Conservation (phyloP, 2,113 vertebrate genomes). For the Sturnus vulgaris region DNA sequence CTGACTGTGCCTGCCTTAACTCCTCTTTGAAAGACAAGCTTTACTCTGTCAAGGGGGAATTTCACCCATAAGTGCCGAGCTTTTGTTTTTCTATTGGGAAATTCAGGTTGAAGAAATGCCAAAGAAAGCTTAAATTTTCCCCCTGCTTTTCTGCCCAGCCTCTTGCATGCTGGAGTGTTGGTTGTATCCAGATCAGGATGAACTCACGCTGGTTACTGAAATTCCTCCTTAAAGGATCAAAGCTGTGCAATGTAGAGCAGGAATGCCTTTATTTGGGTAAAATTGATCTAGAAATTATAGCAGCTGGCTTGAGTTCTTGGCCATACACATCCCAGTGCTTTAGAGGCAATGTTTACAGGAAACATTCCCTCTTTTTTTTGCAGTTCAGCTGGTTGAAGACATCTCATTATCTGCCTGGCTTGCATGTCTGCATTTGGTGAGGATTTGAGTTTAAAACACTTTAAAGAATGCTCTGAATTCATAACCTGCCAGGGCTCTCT, state of each 20-base stretch:
- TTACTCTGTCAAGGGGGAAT: background rate
- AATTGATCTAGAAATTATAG: background rate
- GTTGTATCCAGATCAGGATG: background rate
- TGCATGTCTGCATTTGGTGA: background rate
- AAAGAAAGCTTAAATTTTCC: background rate
- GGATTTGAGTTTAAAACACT: background rate
- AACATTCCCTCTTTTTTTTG: background rate
- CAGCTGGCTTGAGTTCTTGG: background rate
- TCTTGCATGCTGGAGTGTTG: background rate
- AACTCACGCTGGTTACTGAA: background rate
- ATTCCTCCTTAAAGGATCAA: background rate
- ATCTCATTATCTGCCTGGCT: background rate
- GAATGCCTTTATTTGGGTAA: constrained; percentile 15
- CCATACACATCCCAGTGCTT: background rate
- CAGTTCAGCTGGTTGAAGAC: background rate
- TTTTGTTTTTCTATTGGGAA: constrained; percentile 31
- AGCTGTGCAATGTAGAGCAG: background rate
- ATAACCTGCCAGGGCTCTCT: background rate
- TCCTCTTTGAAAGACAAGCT: background rate
- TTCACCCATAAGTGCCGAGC: background rate
- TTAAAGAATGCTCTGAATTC: background rate
- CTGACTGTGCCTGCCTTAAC: background rate
- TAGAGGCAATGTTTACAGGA: background rate
- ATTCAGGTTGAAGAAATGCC: constrained; percentile 11
- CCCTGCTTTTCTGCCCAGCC: constrained; percentile 9